A percentile compares a stretch with the other conserved stretches of the same genome.
Conservation (phyloP, 2,888 invertebrate species). For the Diplazon laetatorius region DNA sequence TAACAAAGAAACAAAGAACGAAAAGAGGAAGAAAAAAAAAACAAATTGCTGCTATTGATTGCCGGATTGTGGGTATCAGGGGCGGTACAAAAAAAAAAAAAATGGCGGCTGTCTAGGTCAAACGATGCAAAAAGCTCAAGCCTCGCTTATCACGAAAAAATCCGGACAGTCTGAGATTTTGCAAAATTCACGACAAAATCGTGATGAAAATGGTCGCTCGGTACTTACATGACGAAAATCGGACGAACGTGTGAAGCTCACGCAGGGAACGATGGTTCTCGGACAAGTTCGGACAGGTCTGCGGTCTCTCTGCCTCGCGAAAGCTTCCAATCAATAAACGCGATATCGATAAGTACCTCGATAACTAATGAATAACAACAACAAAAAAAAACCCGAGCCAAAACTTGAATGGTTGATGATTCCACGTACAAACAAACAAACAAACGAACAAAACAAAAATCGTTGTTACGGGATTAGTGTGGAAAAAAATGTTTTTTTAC, state of each 20-base stretch:
- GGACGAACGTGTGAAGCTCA: background rate
- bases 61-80: conserved; percentile 35
- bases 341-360: conserved; percentile 48
- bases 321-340: conserved; percentile 56
- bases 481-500: background rate
- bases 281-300: conserved; percentile 21
- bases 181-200: no score
- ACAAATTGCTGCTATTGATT: conserved; percentile 62
- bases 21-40: conserved; percentile 50
- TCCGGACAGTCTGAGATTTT: no score
- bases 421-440: no score
- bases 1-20: background rate
- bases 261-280: no score
- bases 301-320: conserved; percentile 10
- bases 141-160: no score
- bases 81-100: conserved; percentile 57
- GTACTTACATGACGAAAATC: conserved; percentile 60
- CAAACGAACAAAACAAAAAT: background rate
- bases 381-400: background rate
- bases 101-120: conserved; percentile 61
- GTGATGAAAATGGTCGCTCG: conserved; percentile 36
- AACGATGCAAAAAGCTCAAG: conserved; percentile 25
- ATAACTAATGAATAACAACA: no score
- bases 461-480: no score
- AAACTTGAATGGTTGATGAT: no score